These are phyloP conservation scores for Hyalella azteca DNA, from an alignment of 2,888 invertebrate genomes.

Conservation along the genomic window DNA sequence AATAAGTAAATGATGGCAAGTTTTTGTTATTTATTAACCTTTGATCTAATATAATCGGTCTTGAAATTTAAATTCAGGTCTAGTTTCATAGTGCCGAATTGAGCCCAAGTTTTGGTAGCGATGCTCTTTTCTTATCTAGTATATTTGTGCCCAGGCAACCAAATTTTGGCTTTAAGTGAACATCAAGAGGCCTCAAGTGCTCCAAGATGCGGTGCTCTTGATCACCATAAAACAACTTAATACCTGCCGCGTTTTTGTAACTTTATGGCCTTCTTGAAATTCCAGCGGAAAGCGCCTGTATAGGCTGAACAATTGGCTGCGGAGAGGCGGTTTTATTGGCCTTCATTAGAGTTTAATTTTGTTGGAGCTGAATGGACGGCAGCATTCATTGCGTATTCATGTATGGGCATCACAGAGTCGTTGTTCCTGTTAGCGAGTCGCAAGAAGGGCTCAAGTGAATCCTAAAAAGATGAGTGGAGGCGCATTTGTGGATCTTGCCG, in stretches of 20 bases:
- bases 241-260: slow-evolving; percentile 21
- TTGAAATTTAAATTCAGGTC: too few relatives aligned
- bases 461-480: too few relatives aligned
- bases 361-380: neutral
- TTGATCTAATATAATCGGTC: too few relatives aligned
- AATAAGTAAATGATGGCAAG: too few relatives aligned
- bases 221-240: slow-evolving; percentile 34
- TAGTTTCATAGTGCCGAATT: too few relatives aligned
- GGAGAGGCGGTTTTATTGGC: slow-evolving; percentile 28
- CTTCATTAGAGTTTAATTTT: slow-evolving; percentile 31
- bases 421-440: neutral
- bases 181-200: neutral
- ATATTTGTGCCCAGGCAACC: too few relatives aligned
- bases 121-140: too few relatives aligned
- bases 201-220: slow-evolving; percentile 1
- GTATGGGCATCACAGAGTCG: neutral
- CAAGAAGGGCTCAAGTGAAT: neutral
- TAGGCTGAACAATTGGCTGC: slow-evolving; percentile 23
- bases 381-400: slow-evolving; percentile 23
- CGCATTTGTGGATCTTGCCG: too few relatives aligned
- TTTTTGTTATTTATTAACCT: too few relatives aligned
- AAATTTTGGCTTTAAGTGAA: neutral
- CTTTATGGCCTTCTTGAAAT: slow-evolving; percentile 35
- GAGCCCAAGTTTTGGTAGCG: too few relatives aligned
- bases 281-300: slow-evolving; percentile 23